phyloP scores from a whole-genome alignment of 2,113 vertebrate species.

The Tyrannus savana region DNA sequence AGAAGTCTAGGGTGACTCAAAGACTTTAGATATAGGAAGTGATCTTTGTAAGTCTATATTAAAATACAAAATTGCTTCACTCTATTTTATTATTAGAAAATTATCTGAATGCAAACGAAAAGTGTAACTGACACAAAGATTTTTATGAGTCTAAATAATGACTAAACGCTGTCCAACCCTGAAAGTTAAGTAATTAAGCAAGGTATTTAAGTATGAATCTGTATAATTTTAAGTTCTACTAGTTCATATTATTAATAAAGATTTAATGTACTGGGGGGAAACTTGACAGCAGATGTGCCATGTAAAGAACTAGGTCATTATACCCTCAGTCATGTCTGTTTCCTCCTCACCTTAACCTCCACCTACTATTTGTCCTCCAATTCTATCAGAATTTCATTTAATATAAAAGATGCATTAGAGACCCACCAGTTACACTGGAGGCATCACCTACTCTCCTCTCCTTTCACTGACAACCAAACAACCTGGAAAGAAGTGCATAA shows the following conservation, averaged over 20 bases:
- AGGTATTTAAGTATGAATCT: not conserved
- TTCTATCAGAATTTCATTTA: not conserved
- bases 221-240: not conserved
- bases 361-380: not conserved
- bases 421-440: not conserved
- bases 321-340: not conserved
- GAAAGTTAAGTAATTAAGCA: not conserved
- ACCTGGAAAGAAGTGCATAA: not conserved
- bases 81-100: not conserved
- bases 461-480: not conserved
- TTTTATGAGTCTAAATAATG: not conserved
- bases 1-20: not conserved
- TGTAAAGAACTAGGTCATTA: not conserved
- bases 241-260: not conserved
- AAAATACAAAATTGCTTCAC: not conserved
- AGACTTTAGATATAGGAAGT: not conserved
- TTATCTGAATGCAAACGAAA: not conserved
- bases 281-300: not conserved
- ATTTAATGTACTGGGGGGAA: not conserved
- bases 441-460: not conserved
- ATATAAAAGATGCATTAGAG: not conserved
- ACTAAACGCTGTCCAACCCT: not conserved
- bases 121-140: not conserved
- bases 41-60: not conserved
- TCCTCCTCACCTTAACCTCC: not conserved